These are phyloP conservation scores for Microplitis mediator DNA, from an alignment of 1,140 invertebrate genomes.

Conservation along the genomic window DNA sequence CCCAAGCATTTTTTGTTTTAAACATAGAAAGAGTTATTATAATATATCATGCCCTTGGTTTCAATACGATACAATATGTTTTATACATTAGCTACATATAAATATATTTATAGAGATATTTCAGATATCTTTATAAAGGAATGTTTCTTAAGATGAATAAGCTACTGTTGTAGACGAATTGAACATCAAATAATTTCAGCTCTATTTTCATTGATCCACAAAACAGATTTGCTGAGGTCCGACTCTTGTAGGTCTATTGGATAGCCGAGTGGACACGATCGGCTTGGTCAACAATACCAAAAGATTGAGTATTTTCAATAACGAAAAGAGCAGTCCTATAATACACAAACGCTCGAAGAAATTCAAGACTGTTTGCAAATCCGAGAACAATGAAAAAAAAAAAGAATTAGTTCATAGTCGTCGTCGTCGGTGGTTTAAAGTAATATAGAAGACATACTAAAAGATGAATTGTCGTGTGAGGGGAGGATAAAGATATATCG, in stretches of 20 bases:
- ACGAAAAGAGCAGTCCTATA: conserved; percentile 38
- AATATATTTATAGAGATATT: too few species aligned
- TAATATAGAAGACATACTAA: not conserved
- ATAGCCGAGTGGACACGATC: conserved; percentile 13
- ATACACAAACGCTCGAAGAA: conserved; percentile 10
- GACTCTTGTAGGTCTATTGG: not conserved
- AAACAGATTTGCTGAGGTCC: conserved; percentile 5
- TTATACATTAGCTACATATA: too few species aligned
- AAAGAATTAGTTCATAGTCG: conserved; percentile 1
- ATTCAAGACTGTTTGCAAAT: conserved; percentile 26
- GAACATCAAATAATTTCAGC: not conserved
- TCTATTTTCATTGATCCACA: not conserved
- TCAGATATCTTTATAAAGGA: too few species aligned
- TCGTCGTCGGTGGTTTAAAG: conserved; percentile 6
- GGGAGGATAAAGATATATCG: conserved; percentile 11
- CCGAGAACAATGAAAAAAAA: conserved; percentile 17
- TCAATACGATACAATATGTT: too few species aligned
- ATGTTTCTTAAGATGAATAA: not conserved
- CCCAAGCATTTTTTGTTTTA: too few species aligned
- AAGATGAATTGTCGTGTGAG: not conserved
- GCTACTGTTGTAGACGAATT: not conserved
- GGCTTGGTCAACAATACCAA: conserved; percentile 11
- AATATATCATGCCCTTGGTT: too few species aligned
- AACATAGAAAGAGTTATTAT: too few species aligned
- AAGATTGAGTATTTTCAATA: conserved; percentile 28